Conservation (phyloP, 1,140 invertebrate species). For the Macrobrachium nipponense region DNA sequence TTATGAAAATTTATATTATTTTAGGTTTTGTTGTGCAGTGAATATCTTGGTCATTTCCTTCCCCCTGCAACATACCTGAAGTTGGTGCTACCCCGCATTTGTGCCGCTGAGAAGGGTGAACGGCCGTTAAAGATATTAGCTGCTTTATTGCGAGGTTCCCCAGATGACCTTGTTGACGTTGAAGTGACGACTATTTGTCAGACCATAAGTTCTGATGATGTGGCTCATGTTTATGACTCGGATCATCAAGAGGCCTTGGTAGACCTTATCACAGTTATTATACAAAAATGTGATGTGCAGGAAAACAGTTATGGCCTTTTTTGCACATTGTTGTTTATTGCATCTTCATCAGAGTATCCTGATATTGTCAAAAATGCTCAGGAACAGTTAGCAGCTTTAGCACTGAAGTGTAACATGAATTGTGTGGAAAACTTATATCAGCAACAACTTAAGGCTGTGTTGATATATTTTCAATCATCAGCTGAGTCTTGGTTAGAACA, state of each 20-base stretch:
- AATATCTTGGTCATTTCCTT: slow-evolving; percentile 42
- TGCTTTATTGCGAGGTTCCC: slow-evolving; percentile 21
- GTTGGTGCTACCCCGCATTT: slow-evolving; percentile 38
- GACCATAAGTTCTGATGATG: slow-evolving; percentile 23
- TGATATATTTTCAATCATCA: slow-evolving; percentile 6
- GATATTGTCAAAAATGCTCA: slow-evolving; percentile 27
- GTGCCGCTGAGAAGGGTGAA: slow-evolving; percentile 9
- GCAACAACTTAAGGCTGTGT: background rate
- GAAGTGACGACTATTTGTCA: background rate
- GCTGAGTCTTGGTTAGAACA: slow-evolving; percentile 29
- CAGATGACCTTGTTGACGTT: background rate
- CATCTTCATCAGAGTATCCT: slow-evolving; percentile 26
- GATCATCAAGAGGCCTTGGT: slow-evolving; percentile 39
- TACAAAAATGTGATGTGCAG: slow-evolving; percentile 37
- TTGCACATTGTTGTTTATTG: slow-evolving; percentile 31
- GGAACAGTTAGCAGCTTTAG: slow-evolving; percentile 20
- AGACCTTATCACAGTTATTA: slow-evolving; percentile 12
- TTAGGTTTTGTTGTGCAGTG: slow-evolving; percentile 42
- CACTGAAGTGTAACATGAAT: slow-evolving; percentile 11
- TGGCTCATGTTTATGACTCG: slow-evolving; percentile 6
- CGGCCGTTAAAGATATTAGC: slow-evolving; percentile 21
- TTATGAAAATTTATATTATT: too few species aligned
- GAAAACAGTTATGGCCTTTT: slow-evolving; percentile 32
- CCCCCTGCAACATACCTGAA: slow-evolving; percentile 33
- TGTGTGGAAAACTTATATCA: slow-evolving; percentile 21